Evolutionary conservation across 1,140 invertebrate genomes (phyloP).

Genomic region (Pararge aegeria): DNA sequence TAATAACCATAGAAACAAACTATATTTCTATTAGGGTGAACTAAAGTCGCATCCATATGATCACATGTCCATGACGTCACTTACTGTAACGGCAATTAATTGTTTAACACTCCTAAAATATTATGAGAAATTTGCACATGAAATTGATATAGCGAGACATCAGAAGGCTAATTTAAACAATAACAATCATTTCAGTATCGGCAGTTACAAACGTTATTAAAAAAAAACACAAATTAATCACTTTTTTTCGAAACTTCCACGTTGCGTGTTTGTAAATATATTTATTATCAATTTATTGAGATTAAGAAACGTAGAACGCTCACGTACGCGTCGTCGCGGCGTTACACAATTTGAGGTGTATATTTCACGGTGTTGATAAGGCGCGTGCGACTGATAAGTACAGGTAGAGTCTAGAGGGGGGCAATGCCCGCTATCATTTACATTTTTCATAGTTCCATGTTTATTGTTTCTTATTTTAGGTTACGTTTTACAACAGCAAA

Average conservation of each 20-base stretch:
- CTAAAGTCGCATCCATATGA: neutral
- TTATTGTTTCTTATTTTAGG: too few relatives aligned
- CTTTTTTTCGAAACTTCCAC: constrained; percentile 11
- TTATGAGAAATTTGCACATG: too few relatives aligned
- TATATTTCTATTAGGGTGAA: neutral
- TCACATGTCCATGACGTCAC: constrained; percentile 16
- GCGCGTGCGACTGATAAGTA: constrained; percentile 27
- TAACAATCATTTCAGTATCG: too few relatives aligned
- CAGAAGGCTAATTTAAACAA: too few relatives aligned
- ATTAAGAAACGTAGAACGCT: constrained; percentile 17
- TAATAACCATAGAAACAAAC: constrained; percentile 19
- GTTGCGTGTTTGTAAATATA: neutral
- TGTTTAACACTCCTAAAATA: too few relatives aligned
- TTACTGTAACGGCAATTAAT: neutral
- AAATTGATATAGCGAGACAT: too few relatives aligned
- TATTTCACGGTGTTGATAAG: constrained; percentile 24
- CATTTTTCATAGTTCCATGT: constrained; percentile 9
- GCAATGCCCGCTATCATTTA: constrained; percentile 17
- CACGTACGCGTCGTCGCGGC: constrained; percentile 18
- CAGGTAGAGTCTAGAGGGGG: constrained; percentile 20
- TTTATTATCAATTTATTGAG: constrained; percentile 3
- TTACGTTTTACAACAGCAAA: too few relatives aligned
- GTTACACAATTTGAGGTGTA: constrained; percentile 10
- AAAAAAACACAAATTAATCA: constrained; percentile 12
- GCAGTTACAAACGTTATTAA: neutral